A percentile compares a stretch with the other conserved stretches of the same genome.
Evolutionary conservation across 2,113 vertebrate genomes (phyloP).

Genomic region (Cygnus buccinator): DNA sequence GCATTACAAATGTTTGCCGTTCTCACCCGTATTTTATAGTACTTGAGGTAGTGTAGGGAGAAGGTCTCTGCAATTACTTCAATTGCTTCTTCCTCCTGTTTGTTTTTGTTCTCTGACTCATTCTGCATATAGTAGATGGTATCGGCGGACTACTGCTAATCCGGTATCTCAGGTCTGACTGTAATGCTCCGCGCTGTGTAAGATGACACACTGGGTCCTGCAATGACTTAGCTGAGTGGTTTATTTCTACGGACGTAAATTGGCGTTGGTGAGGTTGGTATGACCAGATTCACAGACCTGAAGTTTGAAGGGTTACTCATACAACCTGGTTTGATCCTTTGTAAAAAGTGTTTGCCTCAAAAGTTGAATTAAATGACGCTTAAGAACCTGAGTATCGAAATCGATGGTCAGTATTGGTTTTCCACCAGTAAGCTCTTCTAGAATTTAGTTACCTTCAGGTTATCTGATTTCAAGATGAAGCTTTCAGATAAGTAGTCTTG

Average conservation of each 20-base stretch:
- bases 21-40: not conserved
- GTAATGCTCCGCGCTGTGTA: not conserved
- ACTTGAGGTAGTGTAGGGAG: not conserved
- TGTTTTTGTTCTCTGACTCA: not conserved
- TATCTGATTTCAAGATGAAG: slow-evolving; percentile 46
- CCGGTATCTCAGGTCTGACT: not conserved
- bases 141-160: not conserved
- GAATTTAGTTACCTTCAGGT: slow-evolving; percentile 9
- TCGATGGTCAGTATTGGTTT: not conserved
- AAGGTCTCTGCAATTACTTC: not conserved
- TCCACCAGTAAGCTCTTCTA: not conserved
- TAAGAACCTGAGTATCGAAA: not conserved
- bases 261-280: not conserved
- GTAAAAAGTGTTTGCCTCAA: not conserved
- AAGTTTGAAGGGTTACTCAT: not conserved
- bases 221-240: not conserved
- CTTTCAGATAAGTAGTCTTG: slow-evolving; percentile 2
- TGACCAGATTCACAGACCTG: not conserved
- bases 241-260: not conserved
- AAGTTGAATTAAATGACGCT: not conserved
- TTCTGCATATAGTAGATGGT: not conserved
- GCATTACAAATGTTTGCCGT: accelerated
- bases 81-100: not conserved
- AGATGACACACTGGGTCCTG: not conserved
- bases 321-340: not conserved